Evolutionary conservation across 2,113 vertebrate species (phyloP), one percentile per base, ranked within the genome.

Genomic region (Neodon shergylaensis): DNA sequence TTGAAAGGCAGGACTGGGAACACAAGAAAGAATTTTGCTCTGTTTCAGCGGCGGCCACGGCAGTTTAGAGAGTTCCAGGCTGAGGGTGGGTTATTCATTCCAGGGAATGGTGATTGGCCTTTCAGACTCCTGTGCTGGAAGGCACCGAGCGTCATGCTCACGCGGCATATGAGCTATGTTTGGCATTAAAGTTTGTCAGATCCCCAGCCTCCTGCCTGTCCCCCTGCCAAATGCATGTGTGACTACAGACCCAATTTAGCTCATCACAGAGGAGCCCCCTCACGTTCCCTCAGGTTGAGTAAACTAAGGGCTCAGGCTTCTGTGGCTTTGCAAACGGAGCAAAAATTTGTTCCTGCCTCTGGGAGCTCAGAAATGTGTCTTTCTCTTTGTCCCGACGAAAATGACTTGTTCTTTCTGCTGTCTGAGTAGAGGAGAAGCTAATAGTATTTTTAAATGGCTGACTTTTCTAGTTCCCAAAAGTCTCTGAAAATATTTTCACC

Each of bases 321-420:
- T 31, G 36, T 77, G 76, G 42, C 49, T 88, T 86, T 85, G 39
- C 33, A 90, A 33, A 88, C 82, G 47, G 21, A 88, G 3, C 63
- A 58, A 86, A 74, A 93, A 61, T 91, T 66, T 93, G 73, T 91
- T 95, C 91, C 89, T 94, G 70, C n/a, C 44, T 92, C 36, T 63
- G 52, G 79, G 44, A 92, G 44, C 21, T 82, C 22, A 82, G 31
- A 81, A 49, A 42, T 16, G 14, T 92, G 36, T 94, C 92, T 87
- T 93, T 44, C 39, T 88, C 33, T 93, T 85, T 92, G 79, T 91
- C 82, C 58, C 39, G 9, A 87, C 36, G 31, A 84, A 95, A 96
- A 81, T 92, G 65, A 93, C 84, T 95, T 91, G 26, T 65, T 87
- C 86, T n/a, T 94, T 83, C 39, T 91, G 10, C 21, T n/a, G 10